Conservation (phyloP, 2,797 vertebrate genomes). For the Momotus momota region DNA sequence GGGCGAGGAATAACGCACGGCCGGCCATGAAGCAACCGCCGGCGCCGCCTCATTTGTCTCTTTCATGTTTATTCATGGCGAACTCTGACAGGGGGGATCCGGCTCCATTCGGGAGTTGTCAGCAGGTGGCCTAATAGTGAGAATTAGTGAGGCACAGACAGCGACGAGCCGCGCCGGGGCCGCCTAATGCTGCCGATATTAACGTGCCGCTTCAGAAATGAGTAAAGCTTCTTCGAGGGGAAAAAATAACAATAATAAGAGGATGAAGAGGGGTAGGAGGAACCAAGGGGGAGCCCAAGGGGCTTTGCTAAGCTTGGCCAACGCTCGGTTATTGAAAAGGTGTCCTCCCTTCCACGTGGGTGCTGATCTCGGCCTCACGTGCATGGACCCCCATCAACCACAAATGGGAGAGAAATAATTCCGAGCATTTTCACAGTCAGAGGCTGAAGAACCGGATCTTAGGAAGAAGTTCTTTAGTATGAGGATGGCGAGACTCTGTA, state of each 20-base stretch:
- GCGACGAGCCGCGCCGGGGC: constrained; percentile 19
- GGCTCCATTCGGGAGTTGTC: constrained; percentile 59
- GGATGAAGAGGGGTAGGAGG: constrained; percentile 4
- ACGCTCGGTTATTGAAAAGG: rapidly evolving
- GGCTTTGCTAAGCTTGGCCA: not conserved
- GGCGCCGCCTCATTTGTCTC: constrained; percentile 66
- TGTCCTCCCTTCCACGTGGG: rapidly evolving
- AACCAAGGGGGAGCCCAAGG: not conserved
- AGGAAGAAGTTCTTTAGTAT: too few relatives aligned
- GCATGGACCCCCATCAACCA: rapidly evolving
- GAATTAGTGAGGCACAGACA: constrained; percentile 69
- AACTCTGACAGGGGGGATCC: constrained; percentile 18
- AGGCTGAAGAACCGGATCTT: not conserved
- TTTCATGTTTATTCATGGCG: constrained; percentile 63
- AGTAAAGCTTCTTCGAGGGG: constrained; percentile 70
- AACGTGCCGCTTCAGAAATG: constrained; percentile 26
- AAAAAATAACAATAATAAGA: constrained; percentile 40
- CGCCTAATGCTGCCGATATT: constrained; percentile 53
- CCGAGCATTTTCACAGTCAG: not conserved
- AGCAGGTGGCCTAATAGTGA: constrained; percentile 63
- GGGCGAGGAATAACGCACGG: not conserved
- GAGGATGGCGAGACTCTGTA: too few relatives aligned
- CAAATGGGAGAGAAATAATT: rapidly evolving
- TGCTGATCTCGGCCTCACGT: rapidly evolving
- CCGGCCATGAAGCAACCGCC: not conserved